Evolutionary conservation across 2,888 invertebrate species (phyloP).

Genomic region (Pyrrhia umbra): DNA sequence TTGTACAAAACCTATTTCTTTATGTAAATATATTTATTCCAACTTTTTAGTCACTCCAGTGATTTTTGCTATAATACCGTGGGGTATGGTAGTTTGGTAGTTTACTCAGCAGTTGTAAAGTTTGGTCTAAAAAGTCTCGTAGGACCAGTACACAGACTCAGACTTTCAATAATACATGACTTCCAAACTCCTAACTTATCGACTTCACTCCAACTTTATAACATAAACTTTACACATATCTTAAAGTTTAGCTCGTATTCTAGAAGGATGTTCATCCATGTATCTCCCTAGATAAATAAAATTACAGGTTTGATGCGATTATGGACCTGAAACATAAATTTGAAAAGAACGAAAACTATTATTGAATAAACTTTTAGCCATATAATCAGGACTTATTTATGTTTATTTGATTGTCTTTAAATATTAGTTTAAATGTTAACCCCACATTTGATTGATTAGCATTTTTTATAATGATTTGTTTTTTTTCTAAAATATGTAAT

Average conservation of each 20-base stretch:
- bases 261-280: not conserved
- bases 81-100: not conserved
- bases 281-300: not conserved
- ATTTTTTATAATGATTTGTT: too few relatives aligned
- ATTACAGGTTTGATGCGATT: not conserved
- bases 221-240: constrained; percentile 32
- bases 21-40: not conserved
- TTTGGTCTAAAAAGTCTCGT: constrained; percentile 8
- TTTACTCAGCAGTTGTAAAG: constrained; percentile 4
- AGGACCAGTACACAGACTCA: constrained; percentile 2
- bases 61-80: not conserved
- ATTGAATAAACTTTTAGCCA: too few relatives aligned
- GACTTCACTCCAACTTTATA: constrained; percentile 2
- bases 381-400: too few relatives aligned
- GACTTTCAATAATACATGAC: constrained; percentile 6
- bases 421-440: too few relatives aligned
- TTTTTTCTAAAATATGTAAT: too few relatives aligned
- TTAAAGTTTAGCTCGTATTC: not conserved
- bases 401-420: too few relatives aligned
- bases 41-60: not conserved
- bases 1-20: too few relatives aligned
- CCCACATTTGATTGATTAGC: too few relatives aligned
- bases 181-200: constrained; percentile 34
- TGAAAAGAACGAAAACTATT: too few relatives aligned
- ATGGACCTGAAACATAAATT: not conserved